Evolutionary conservation across 2,797 vertebrate species (phyloP).

Genomic region (Onychomys torridus): DNA sequence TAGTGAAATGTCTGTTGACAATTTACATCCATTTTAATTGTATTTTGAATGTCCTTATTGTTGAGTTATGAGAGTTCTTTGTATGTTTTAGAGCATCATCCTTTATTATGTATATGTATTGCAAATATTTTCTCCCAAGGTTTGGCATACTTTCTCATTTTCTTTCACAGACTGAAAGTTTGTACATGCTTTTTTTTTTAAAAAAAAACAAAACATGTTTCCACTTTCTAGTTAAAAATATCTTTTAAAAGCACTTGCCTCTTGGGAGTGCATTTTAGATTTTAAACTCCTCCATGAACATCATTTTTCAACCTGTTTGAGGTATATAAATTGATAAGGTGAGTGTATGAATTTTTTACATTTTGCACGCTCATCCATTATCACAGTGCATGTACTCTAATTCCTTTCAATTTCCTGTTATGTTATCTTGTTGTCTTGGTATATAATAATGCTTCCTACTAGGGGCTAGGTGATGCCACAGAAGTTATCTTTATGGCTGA

Average conservation of each 20-base stretch:
- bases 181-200: not conserved
- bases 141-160: slow-evolving; percentile 16
- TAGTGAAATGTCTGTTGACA: not conserved
- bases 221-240: slow-evolving; percentile 23
- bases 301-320: slow-evolving; percentile 29
- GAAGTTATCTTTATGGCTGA: slow-evolving; percentile 66
- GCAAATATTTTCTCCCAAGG: slow-evolving; percentile 31
- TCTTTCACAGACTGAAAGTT: not conserved
- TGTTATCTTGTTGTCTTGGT: slow-evolving; percentile 44
- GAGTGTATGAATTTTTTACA: not conserved
- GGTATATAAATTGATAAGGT: not conserved
- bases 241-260: not conserved
- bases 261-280: slow-evolving; percentile 21
- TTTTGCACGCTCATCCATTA: slow-evolving; percentile 25
- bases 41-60: not conserved
- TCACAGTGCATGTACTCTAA: slow-evolving; percentile 24
- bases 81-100: not conserved
- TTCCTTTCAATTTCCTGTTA: slow-evolving; percentile 74
- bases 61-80: slow-evolving; percentile 21
- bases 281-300: slow-evolving; percentile 49
- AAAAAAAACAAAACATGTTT: not conserved
- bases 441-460: slow-evolving; percentile 63
- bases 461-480: slow-evolving; percentile 17
- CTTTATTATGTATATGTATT: not conserved
- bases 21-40: not conserved